Percentiles rank a stretch among this genome's conserved stretches.
These are phyloP conservation scores for Tetragonula clypearis DNA, from an alignment of 1,140 invertebrate species.

Conservation along the genomic window DNA sequence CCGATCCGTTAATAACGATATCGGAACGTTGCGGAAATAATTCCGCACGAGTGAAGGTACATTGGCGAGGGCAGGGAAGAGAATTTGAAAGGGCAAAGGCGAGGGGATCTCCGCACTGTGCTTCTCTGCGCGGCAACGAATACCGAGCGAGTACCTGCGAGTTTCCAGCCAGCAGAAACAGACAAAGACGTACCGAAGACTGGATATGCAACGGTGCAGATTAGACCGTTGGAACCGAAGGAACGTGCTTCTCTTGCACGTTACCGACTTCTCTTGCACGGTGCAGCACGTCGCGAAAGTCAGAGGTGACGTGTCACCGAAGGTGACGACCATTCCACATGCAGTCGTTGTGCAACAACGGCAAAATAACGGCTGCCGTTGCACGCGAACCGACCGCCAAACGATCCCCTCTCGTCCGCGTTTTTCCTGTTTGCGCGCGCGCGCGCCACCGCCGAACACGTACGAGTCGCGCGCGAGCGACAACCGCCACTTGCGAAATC, in stretches of 20 bases:
- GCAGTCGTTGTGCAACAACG: slow-evolving; percentile 68
- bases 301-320: slow-evolving; percentile 77
- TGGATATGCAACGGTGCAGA: slow-evolving; percentile 51
- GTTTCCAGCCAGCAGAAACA: slow-evolving; percentile 15
- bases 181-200: slow-evolving; percentile 30
- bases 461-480: too few relatives aligned
- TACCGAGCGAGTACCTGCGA: not conserved
- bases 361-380: slow-evolving; percentile 49
- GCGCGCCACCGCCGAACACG: not conserved
- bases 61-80: not conserved
- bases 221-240: slow-evolving; percentile 57
- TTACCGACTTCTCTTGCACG: slow-evolving; percentile 2
- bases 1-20: slow-evolving; percentile 40
- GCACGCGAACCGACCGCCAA: slow-evolving; percentile 43
- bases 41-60: not conserved
- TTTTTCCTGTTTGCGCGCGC: slow-evolving; percentile 23
- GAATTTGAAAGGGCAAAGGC: slow-evolving; percentile 48
- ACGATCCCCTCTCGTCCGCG: slow-evolving; percentile 29
- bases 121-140: not conserved
- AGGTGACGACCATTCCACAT: slow-evolving; percentile 72
- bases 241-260: slow-evolving; percentile 43
- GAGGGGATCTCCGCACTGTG: not conserved
- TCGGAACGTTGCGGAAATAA: slow-evolving; percentile 4
- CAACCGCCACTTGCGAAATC: not conserved
- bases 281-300: slow-evolving; percentile 63